Conservation (phyloP, 2,797 vertebrate species). For the Alcedo quadribrachys region DNA sequence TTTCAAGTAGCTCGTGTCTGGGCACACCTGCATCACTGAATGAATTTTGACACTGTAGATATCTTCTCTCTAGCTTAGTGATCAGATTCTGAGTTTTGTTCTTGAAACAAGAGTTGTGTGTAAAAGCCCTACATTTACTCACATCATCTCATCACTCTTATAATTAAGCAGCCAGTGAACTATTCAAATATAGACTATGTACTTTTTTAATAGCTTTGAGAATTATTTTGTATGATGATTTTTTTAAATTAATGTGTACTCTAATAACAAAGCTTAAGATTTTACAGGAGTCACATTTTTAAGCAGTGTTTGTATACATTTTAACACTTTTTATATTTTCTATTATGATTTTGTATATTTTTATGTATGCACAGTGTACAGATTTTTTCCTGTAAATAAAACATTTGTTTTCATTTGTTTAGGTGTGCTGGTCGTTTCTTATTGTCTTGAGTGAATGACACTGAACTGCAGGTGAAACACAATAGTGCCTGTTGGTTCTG, state of each 20-base stretch:
- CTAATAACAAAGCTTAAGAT: slow-evolving; percentile 76
- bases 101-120: slow-evolving; percentile 43
- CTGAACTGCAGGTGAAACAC: background rate
- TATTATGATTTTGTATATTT: slow-evolving; percentile 88
- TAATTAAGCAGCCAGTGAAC: slow-evolving; percentile 59
- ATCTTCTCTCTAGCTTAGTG: slow-evolving; percentile 32
- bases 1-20: slow-evolving; percentile 13
- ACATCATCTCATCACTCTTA: slow-evolving; percentile 37
- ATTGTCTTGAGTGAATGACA: background rate
- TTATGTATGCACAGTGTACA: slow-evolving; percentile 85
- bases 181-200: slow-evolving; percentile 76
- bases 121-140: slow-evolving; percentile 62
- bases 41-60: slow-evolving; percentile 29
- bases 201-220: slow-evolving; percentile 82
- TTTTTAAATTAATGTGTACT: slow-evolving; percentile 80
- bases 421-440: slow-evolving; percentile 25
- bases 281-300: slow-evolving; percentile 83
- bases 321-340: slow-evolving; percentile 85
- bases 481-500: background rate
- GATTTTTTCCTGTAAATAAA: slow-evolving; percentile 85
- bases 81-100: slow-evolving; percentile 58
- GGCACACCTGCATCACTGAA: slow-evolving; percentile 13
- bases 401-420: slow-evolving; percentile 78
- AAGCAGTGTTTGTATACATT: slow-evolving; percentile 85
- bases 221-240: slow-evolving; percentile 82